A percentile compares a stretch with the other conserved stretches of the same genome.
Evolutionary conservation across 2,113 vertebrate genomes (phyloP).

Genomic region (Felis catus): F.catus_Fca126_mat1.0 CM031427.1:15391501-15392000

Average conservation of each 20-base stretch:
- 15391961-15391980: neutral
- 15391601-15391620: neutral
- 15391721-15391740: neutral
- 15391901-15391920: neutral
- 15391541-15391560: neutral
- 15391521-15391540: neutral
- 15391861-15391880: neutral
- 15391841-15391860: neutral
- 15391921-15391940: neutral
- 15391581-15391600: neutral
- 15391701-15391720: neutral
- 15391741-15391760: neutral
- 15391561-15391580: neutral
- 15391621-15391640: neutral
- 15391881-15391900: neutral
- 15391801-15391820: neutral
- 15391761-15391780: neutral
- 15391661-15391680: neutral
- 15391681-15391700: neutral
- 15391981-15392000: neutral
- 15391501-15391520: neutral
- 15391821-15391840: neutral
- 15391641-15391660: neutral
- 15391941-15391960: neutral
- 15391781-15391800: neutral